These are phyloP conservation scores for Ispidina lecontei DNA, from an alignment of 2,797 vertebrate species.

Conservation along the genomic window DNA sequence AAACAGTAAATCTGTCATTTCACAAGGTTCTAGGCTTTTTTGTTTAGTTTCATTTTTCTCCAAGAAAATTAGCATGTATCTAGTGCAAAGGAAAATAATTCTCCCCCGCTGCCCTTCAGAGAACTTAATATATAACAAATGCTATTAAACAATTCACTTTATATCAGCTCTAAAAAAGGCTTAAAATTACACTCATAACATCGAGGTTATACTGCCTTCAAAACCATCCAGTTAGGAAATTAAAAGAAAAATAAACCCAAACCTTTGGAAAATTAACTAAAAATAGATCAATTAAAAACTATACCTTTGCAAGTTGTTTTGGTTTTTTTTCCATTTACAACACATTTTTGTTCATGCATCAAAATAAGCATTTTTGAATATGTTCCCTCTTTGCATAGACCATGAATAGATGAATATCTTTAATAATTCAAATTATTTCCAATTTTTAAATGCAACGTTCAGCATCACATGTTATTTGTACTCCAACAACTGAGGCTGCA, in stretches of 20 bases:
- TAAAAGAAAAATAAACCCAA: conserved; percentile 20
- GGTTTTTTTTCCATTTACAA: background rate
- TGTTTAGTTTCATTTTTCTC: conserved; percentile 23
- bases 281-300: background rate
- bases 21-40: background rate
- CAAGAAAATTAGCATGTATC: background rate
- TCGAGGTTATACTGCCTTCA: conserved; percentile 36
- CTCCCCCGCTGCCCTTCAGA: conserved; percentile 6
- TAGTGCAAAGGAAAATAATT: conserved; percentile 51
- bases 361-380: background rate
- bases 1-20: conserved; percentile 30
- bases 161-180: conserved; percentile 42
- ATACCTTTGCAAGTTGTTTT: background rate
- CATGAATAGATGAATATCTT: background rate
- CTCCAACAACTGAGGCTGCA: conserved; percentile 23
- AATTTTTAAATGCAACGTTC: background rate
- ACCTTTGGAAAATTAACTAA: conserved; percentile 37
- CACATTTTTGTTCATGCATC: background rate
- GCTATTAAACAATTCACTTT: conserved; percentile 21
- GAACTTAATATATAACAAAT: conserved; percentile 36
- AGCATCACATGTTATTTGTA: background rate
- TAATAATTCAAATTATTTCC: conserved; percentile 26
- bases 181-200: conserved; percentile 36
- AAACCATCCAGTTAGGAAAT: conserved; percentile 19
- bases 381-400: background rate